A percentile compares a stretch with the other conserved stretches of the same genome.
phyloP scores from a whole-genome alignment of 2,797 vertebrate genomes.

The Leptodactylus fallax region DNA sequence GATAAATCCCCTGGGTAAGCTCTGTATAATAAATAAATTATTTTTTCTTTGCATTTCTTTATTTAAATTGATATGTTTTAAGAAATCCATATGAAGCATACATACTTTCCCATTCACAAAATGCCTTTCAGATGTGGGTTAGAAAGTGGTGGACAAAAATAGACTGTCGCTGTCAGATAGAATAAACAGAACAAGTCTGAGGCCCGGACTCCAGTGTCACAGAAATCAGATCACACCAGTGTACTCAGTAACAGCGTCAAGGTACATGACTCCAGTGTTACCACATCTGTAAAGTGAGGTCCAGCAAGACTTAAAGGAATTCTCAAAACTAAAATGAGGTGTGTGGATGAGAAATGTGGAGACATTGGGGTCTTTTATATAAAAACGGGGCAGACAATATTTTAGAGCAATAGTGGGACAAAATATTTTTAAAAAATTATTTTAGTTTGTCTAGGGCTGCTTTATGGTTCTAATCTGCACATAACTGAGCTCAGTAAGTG shows the following conservation, averaged over 20 bases:
- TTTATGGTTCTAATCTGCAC: too few relatives aligned
- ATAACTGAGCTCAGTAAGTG: too few relatives aligned
- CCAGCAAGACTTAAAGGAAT: background rate
- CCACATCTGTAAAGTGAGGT: background rate
- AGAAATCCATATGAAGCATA: background rate
- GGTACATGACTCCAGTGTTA: background rate
- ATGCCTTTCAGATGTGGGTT: conserved; percentile 26
- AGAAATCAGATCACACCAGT: conserved; percentile 48
- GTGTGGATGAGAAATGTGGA: too few relatives aligned
- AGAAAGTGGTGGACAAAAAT: conserved; percentile 41
- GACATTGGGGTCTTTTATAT: background rate
- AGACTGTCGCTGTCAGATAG: conserved; percentile 46
- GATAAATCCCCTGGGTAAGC: too few relatives aligned
- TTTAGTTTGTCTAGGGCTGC: too few relatives aligned
- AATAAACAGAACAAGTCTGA: conserved; percentile 57
- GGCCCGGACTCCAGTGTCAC: conserved; percentile 46
- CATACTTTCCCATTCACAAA: conserved; percentile 29
- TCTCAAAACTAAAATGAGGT: background rate
- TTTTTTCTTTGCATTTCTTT: too few relatives aligned
- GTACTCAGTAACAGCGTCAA: conserved; percentile 13
- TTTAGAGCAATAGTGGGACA: too few relatives aligned
- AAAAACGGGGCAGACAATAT: too few relatives aligned
- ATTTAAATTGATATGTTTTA: background rate
- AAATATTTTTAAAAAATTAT: too few relatives aligned
- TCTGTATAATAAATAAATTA: too few relatives aligned